Percentiles rank a stretch among this genome's conserved stretches.
phyloP scores from a whole-genome alignment of 2,888 invertebrate genomes.

The Stegophylla sp. region DNA sequence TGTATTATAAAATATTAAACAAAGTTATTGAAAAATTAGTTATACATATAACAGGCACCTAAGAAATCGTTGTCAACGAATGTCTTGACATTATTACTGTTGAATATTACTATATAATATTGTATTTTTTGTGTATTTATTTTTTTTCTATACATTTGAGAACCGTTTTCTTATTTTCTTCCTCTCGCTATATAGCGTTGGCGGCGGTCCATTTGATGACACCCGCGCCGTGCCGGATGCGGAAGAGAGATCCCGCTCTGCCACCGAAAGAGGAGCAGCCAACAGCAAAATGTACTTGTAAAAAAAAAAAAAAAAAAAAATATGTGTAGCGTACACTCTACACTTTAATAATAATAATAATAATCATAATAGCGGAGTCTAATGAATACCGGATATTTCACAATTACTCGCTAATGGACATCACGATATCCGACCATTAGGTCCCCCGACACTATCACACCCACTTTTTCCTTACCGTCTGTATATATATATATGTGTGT shows the following conservation, averaged over 20 bases:
- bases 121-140: too few species aligned
- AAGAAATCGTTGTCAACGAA: too few species aligned
- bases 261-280: slow-evolving; percentile 39
- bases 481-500: neutral
- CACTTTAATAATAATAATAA: slow-evolving; percentile 19
- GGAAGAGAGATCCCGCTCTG: slow-evolving; percentile 31
- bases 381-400: slow-evolving; percentile 59
- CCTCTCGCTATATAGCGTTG: neutral
- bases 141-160: neutral
- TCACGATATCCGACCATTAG: slow-evolving; percentile 57
- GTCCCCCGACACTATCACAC: slow-evolving; percentile 51
- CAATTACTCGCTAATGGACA: slow-evolving; percentile 59
- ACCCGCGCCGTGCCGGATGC: neutral
- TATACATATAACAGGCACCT: too few species aligned
- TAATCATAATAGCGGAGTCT: slow-evolving; percentile 31
- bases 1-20: too few species aligned
- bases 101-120: too few species aligned
- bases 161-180: neutral
- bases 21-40: too few species aligned
- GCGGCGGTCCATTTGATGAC: slow-evolving; percentile 3
- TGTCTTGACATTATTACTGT: too few species aligned
- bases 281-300: neutral
- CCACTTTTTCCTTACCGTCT: slow-evolving; percentile 33
- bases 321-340: slow-evolving; percentile 30
- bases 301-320: slow-evolving; percentile 10